phyloP scores from a whole-genome alignment of 1,140 invertebrate genomes.

The Daktulosphaira vitifoliae region DNA sequence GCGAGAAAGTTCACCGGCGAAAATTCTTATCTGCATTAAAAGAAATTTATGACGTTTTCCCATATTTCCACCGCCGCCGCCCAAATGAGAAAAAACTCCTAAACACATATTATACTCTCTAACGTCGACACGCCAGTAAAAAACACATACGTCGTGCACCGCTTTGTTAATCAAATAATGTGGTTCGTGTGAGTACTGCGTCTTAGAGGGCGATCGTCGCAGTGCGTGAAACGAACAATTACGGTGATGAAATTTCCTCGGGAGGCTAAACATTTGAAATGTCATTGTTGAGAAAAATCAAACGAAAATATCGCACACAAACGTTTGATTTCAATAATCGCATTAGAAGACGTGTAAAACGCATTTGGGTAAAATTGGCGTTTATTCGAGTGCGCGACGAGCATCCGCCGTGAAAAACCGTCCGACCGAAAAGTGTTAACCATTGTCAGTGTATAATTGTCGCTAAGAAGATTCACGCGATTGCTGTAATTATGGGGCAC shows the following conservation, averaged over 20 bases:
- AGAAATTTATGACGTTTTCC: conserved; percentile 30
- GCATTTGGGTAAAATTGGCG: conserved; percentile 24
- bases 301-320: not conserved
- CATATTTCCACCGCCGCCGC: not conserved
- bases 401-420: conserved; percentile 32
- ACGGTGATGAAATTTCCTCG: not conserved
- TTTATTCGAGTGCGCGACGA: conserved; percentile 19
- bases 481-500: not conserved
- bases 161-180: too few relatives aligned
- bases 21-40: conserved; percentile 24
- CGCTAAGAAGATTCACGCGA: conserved; percentile 19
- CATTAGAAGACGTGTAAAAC: conserved; percentile 31
- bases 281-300: conserved; percentile 24
- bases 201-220: too few relatives aligned
- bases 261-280: not conserved
- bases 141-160: too few relatives aligned
- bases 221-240: conserved; percentile 4
- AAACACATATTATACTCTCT: too few relatives aligned
- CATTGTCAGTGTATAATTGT: not conserved
- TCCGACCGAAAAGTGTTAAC: conserved; percentile 14
- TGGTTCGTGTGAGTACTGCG: too few relatives aligned
- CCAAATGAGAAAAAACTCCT: not conserved
- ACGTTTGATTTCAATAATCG: conserved; percentile 30
- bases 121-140: too few relatives aligned
- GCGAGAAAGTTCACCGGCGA: conserved; percentile 18